Evolutionary conservation across 1,140 invertebrate species (phyloP).

Genomic region (Pachyrhynchus sulphureomaculatus): DNA sequence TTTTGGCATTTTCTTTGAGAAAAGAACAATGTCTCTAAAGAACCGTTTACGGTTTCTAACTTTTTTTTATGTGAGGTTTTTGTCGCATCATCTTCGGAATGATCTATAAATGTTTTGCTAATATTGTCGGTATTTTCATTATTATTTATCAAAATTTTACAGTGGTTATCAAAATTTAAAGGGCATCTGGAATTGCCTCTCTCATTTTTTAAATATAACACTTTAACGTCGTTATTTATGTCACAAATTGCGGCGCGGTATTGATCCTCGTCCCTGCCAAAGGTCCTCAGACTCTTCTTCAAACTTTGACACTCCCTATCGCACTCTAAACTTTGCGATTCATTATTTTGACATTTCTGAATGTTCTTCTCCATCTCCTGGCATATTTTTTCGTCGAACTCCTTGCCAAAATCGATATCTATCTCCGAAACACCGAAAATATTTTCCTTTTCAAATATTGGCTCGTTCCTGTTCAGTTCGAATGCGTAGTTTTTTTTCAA

Average conservation of each 20-base stretch:
- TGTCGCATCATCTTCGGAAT: no score
- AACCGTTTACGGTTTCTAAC: no score
- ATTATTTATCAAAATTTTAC: no score
- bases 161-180: no score
- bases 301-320: background rate
- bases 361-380: background rate
- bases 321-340: background rate
- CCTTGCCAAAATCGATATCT: background rate
- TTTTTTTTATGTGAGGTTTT: no score
- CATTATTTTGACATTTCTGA: background rate
- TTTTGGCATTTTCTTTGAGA: no score
- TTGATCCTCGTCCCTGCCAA: background rate
- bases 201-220: no score
- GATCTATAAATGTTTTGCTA: no score
- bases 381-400: background rate
- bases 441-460: background rate
- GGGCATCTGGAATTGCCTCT: no score
- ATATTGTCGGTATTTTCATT: no score
- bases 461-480: background rate
- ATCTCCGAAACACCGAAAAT: background rate
- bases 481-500: background rate
- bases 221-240: background rate
- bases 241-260: background rate
- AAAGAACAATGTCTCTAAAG: no score
- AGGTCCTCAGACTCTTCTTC: background rate